Evolutionary conservation across 2,797 vertebrate genomes (phyloP), one percentile per base, ranked within the genome.

Genomic region (Ibycter americanus): DNA sequence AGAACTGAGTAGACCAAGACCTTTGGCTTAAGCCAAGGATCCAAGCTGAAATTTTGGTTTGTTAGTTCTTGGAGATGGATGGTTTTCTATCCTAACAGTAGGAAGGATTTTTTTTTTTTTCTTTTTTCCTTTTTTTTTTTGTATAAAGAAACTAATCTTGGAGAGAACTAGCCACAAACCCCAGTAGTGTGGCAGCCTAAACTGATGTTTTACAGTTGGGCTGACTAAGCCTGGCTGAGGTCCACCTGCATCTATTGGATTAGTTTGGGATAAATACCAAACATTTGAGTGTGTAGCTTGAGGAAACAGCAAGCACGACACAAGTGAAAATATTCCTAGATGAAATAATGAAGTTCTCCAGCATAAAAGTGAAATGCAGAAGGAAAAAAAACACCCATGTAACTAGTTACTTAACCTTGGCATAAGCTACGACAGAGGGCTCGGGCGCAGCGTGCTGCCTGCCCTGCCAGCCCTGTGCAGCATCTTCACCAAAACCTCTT

Each of bases 281-380:
- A 61, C 6, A 5, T 49, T 46, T 65, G 25, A 49, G 72, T 0
- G 2, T 3, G 15, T 0, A 34, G 29, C 58, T n/a, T 8, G 8
- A 80, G 31, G 15, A 79, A 87, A 25, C 29, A 31, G n/a, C 18
- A 63, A 51, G 36, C 3, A 27, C 31, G 36, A 21, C 21, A 23
- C 3, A 11, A 47, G 66, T 4, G 9, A 16, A 78, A 74, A 42
- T 18, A 55, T 21, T 72, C 62, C 49, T 55, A n/a, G 76, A 81
- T 1, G 4, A 61, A 65, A 38, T 2, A 12, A 18, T 5, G 2
- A 49, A 2, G 3, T 56, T 46, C 5, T 59, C n/a, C 44, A 38
- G 40, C 49, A 49, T 2, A 11, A 40, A 62, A 56, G 12, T 4
- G 16, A 59, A 83, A 83, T 0, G 4, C 59, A 61, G 51, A 56